Percentiles rank a stretch among this genome's conserved stretches.
Evolutionary conservation across 2,888 invertebrate genomes (phyloP).

Genomic region (Stegophylla sp.): DNA sequence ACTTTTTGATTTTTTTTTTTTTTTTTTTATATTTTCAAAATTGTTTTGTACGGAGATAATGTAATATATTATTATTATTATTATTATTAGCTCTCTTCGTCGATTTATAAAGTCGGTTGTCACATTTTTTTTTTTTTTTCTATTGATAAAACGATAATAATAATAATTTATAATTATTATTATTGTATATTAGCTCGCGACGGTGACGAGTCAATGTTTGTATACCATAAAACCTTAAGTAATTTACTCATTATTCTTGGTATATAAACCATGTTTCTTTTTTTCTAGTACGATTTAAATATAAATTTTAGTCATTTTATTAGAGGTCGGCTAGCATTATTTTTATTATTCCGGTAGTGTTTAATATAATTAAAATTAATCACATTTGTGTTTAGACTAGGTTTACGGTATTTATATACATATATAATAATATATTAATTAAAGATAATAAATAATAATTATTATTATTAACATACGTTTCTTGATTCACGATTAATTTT

Average conservation of each 20-base stretch:
- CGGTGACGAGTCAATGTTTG: background rate
- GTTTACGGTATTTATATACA: background rate
- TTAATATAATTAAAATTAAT: constrained; percentile 38
- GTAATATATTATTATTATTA: background rate
- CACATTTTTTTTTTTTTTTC: no score
- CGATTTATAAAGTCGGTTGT: background rate
- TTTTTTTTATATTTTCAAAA: background rate
- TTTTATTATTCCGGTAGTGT: constrained; percentile 43
- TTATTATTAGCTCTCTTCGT: background rate
- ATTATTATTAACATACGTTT: constrained; percentile 33
- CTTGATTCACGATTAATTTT: constrained; percentile 22
- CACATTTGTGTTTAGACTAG: constrained; percentile 21
- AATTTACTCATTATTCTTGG: background rate
- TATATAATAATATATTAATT: background rate
- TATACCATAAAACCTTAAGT: background rate
- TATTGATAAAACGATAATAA: no score
- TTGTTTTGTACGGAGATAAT: background rate
- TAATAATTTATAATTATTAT: background rate
- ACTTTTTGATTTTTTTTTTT: background rate
- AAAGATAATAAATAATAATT: constrained; percentile 14
- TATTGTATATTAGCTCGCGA: background rate
- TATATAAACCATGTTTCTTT: background rate
- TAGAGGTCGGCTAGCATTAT: background rate
- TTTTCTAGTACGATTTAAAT: background rate
- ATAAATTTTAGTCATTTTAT: constrained; percentile 45